phyloP scores from a whole-genome alignment of 2,797 vertebrate species.

The Echiichthys vipera region DNA sequence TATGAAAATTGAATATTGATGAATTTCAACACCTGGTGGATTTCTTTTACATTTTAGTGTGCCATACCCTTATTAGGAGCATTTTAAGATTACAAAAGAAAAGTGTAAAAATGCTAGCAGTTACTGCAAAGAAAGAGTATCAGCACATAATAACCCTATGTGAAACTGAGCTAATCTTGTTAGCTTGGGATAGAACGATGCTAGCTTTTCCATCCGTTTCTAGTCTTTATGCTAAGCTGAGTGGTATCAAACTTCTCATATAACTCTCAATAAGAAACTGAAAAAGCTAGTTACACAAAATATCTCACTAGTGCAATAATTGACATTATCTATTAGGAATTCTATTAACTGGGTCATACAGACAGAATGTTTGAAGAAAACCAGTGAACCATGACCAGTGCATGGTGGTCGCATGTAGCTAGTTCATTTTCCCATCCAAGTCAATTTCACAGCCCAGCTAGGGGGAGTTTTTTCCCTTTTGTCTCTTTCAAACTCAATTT shows the following conservation, averaged over 20 bases:
- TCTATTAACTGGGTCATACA: constrained; percentile 1
- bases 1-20: too few species aligned
- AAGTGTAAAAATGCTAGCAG: too few species aligned
- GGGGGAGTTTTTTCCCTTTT: constrained; percentile 29
- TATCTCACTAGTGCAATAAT: constrained; percentile 1
- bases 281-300: neutral
- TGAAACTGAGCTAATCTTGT: neutral
- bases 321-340: constrained; percentile 1
- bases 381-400: constrained; percentile 6
- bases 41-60: too few species aligned
- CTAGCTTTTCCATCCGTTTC: neutral
- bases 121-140: too few species aligned
- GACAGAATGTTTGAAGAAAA: constrained; percentile 15
- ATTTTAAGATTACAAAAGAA: too few species aligned
- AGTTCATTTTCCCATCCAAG: constrained; percentile 71
- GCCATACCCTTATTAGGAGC: too few species aligned
- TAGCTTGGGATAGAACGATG: neutral
- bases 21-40: too few species aligned
- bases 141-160: too few species aligned
- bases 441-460: constrained; percentile 73
- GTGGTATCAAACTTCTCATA: neutral
- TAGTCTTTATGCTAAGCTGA: neutral
- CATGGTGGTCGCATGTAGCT: constrained; percentile 49
- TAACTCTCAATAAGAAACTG: neutral
- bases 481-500: constrained; percentile 82